phyloP scores from a whole-genome alignment of 2,888 invertebrate species.

The Pachliopta kotzebuea region DNA sequence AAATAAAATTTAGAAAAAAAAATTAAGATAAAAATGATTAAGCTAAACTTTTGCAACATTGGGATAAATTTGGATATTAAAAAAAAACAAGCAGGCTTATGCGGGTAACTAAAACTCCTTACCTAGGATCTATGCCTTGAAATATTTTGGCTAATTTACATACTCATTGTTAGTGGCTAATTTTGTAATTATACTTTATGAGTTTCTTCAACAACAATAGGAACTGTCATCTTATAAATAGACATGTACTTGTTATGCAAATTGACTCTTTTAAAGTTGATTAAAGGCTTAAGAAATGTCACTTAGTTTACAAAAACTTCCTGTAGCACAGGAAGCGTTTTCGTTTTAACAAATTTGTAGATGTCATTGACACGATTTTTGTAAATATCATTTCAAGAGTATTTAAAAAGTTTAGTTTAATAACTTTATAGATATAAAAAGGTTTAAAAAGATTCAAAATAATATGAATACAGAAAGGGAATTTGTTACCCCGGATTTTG shows the following conservation, averaged over 20 bases:
- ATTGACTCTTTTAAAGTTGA: constrained; percentile 50
- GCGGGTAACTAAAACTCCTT: background rate
- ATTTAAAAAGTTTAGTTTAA: no score
- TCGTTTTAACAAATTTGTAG: background rate
- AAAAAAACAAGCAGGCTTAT: background rate
- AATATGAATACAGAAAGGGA: background rate
- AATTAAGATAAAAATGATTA: no score
- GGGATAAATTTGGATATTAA: no score
- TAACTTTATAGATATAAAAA: background rate
- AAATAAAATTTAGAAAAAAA: background rate
- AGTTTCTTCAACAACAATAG: constrained; percentile 61
- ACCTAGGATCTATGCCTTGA: background rate
- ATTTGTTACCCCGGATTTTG: background rate
- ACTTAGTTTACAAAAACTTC: background rate
- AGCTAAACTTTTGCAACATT: no score
- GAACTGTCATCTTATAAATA: constrained; percentile 51
- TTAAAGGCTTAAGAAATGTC: constrained; percentile 25
- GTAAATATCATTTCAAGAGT: background rate
- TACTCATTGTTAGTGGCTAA: constrained; percentile 25
- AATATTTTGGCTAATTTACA: constrained; percentile 20
- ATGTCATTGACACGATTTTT: background rate
- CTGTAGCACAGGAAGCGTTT: constrained; percentile 6
- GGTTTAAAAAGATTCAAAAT: background rate
- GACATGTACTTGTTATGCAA: constrained; percentile 55
- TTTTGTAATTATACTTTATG: constrained; percentile 55